Evolutionary conservation across 2,888 invertebrate genomes (phyloP), one percentile per base, ranked within the genome.

Genomic region (Pollenia angustigena): DNA sequence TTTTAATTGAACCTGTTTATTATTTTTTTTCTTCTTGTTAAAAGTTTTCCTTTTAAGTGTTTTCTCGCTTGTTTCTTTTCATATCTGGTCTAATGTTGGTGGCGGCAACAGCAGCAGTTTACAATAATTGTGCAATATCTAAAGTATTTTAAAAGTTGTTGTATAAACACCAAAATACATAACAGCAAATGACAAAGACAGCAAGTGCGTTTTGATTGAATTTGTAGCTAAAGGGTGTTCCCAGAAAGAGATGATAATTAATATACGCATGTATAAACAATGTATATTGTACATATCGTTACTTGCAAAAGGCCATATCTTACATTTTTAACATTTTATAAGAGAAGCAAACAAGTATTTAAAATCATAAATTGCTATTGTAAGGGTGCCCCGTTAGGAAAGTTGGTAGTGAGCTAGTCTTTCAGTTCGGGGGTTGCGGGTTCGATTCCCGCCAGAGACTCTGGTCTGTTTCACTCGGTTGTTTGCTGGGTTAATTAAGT

Each of bases 91-190:
- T 48, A 40, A 60, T 16, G 42, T 58, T 58, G 69, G 46, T 81
- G 40, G 56, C 23, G 40, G 50, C 66, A 32, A 32, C 32, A 46
- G 58, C 58, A 81, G 44, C 60, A n/a, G 9, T 12, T 42, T 44
- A 52, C 40, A 89, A 90, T 91, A 88, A 85, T 90, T 89, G 88
- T 89, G 91, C 89, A 91, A 91, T 91, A 88, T 69, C 69, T 69
- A 16, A 58, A 68, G 9, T 74, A 52, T 60, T 52, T 52, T 18
- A 32, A 82, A 46, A 68, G 58, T 75, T 71, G 58, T 62, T 64
- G 60, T 11, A 18, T 0, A 42, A 50, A 54, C 46, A 58, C 23
- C 11, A 42, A n/a, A n/a, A n/a, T 16, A 32, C 66, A 56, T 42
- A 81, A 48, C 62, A 58, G 23, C 9, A 60, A 68, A 50, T 54